Percentiles rank a stretch among this genome's conserved stretches.
Evolutionary conservation across 2,888 invertebrate species (phyloP).

Genomic region (Serrognathus titanus): DNA sequence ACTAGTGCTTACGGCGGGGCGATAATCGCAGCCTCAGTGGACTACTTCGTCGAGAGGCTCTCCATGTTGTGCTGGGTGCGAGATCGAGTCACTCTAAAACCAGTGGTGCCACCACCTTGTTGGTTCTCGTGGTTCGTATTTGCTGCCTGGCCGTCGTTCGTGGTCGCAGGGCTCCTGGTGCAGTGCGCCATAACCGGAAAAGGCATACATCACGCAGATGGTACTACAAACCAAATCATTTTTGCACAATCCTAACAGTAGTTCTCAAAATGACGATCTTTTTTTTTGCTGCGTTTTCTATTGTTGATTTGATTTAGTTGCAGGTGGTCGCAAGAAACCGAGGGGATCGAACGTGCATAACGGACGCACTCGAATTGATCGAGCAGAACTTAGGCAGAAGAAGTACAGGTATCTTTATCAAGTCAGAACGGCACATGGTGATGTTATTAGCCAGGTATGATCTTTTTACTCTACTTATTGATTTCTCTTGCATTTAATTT

Average conservation of each 20-base stretch:
- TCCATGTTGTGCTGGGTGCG: constrained; percentile 70
- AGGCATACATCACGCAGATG: constrained; percentile 62
- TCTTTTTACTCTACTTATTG: too few species aligned
- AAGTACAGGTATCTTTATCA: constrained; percentile 87
- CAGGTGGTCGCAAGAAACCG: constrained; percentile 51
- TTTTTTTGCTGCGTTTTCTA: background rate
- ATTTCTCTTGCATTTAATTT: too few species aligned
- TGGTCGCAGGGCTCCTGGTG: constrained; percentile 63
- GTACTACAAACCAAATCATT: constrained; percentile 44
- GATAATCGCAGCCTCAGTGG: constrained; percentile 65
- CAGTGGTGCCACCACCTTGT: constrained; percentile 58
- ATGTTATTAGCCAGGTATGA: constrained; percentile 85
- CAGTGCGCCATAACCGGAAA: constrained; percentile 69
- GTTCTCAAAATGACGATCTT: background rate
- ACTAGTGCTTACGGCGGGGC: constrained; percentile 76
- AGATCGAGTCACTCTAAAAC: constrained; percentile 61
- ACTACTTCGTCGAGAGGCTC: constrained; percentile 72
- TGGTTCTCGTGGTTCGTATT: constrained; percentile 73
- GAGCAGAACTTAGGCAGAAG: constrained; percentile 76
- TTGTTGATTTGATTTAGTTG: constrained; percentile 33
- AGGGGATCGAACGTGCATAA: constrained; percentile 46
- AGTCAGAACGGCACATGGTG: constrained; percentile 83
- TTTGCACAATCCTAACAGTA: background rate
- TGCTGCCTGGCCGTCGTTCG: constrained; percentile 69
- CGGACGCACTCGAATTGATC: constrained; percentile 66